These are phyloP conservation scores for Coleophora deauratella DNA, from an alignment of 2,888 invertebrate genomes.

Conservation along the genomic window DNA sequence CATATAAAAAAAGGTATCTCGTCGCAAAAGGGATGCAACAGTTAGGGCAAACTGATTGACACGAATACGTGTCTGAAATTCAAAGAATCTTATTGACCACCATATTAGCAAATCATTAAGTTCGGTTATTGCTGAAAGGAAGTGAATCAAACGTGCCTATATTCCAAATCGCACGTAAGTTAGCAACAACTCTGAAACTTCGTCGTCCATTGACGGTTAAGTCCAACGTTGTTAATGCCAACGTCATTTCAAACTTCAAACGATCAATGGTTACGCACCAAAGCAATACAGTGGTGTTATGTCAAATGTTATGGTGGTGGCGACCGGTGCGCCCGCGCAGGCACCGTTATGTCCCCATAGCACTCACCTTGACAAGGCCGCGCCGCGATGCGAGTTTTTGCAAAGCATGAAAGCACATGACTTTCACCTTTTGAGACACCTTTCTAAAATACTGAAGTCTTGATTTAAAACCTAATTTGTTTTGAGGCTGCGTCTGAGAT, in stretches of 20 bases:
- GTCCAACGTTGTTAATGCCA: constrained; percentile 9
- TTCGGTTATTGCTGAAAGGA: constrained; percentile 50
- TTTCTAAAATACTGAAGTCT: constrained; percentile 62
- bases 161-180: constrained; percentile 24
- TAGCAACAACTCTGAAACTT: neutral
- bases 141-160: constrained; percentile 52
- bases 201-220: constrained; percentile 19
- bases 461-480: constrained; percentile 19
- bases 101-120: constrained; percentile 48
- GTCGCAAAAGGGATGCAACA: constrained; percentile 22
- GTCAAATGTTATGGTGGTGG: constrained; percentile 29
- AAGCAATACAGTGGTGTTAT: constrained; percentile 18
- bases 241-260: constrained; percentile 14
- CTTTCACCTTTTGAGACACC: constrained; percentile 69
- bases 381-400: constrained; percentile 67
- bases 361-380: constrained; percentile 73
- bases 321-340: constrained; percentile 34
- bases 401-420: constrained; percentile 61
- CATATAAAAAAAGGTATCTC: too few relatives aligned
- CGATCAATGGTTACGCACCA: constrained; percentile 31
- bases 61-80: constrained; percentile 49
- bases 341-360: constrained; percentile 68
- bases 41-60: constrained; percentile 43
- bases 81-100: constrained; percentile 33
- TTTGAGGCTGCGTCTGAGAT: too few relatives aligned